Evolutionary conservation across 2,888 invertebrate species (phyloP).

Genomic region (Prenolepis imparis): DNA sequence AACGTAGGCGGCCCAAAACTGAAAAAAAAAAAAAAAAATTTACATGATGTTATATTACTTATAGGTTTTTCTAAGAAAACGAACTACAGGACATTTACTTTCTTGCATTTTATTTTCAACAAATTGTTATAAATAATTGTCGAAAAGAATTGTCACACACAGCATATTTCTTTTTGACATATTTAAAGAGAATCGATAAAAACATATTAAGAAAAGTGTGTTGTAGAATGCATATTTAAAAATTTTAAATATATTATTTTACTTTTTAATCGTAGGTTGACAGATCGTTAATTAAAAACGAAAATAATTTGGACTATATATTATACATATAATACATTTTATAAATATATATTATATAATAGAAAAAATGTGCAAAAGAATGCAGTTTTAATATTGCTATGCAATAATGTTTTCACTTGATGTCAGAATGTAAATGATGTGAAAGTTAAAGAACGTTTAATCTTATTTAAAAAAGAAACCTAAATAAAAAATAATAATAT

Average conservation of each 20-base stretch:
- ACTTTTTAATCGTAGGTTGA: neutral
- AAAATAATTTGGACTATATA: too few relatives aligned
- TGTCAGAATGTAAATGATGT: neutral
- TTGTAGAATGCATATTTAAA: neutral
- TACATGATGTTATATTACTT: neutral
- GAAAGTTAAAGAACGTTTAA: neutral
- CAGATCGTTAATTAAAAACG: neutral
- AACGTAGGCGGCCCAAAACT: conserved; percentile 93
- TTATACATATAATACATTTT: too few relatives aligned
- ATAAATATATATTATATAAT: neutral
- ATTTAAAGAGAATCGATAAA: neutral
- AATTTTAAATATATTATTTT: neutral
- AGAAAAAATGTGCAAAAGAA: conserved; percentile 1
- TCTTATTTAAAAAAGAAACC: neutral
- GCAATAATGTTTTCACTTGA: conserved; percentile 1
- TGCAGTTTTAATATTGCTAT: neutral
- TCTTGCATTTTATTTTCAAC: neutral
- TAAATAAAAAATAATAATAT: neutral
- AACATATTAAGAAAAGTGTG: neutral
- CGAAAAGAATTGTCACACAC: neutral
- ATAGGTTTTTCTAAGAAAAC: conserved; percentile 1
- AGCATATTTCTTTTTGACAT: neutral
- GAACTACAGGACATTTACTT: neutral
- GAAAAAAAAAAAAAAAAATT: conserved; percentile 22
- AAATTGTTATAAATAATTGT: neutral